Evolutionary conservation across 1,140 invertebrate species (phyloP).

Genomic region (Coptotermes formosanus): DNA sequence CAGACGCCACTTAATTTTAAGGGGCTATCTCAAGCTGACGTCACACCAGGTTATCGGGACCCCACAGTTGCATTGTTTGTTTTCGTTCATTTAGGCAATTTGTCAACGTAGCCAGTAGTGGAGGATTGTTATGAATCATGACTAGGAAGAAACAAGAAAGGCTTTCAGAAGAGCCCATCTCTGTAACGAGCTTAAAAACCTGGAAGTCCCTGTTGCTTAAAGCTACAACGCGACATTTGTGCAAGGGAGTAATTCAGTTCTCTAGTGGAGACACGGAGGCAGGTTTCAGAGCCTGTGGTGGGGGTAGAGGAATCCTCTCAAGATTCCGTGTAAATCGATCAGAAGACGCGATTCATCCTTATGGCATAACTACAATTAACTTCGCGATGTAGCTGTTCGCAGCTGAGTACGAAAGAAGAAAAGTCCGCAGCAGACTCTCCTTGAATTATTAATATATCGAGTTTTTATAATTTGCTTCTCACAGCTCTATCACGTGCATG

Average conservation of each 20-base stretch:
- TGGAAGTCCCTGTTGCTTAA: too few relatives aligned
- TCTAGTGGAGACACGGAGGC: neutral
- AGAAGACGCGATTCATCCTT: neutral
- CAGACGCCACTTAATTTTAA: too few relatives aligned
- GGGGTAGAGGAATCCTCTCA: neutral
- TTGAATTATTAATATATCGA: neutral
- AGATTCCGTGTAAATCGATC: neutral
- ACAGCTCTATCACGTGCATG: neutral
- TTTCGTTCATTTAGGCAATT: too few relatives aligned
- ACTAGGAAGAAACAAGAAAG: too few relatives aligned
- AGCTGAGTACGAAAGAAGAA: neutral
- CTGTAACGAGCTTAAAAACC: too few relatives aligned
- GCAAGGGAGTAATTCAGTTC: neutral
- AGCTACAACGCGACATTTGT: too few relatives aligned
- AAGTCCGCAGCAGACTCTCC: neutral
- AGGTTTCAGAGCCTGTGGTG: neutral
- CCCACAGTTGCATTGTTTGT: too few relatives aligned
- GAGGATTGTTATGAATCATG: too few relatives aligned
- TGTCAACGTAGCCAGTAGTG: too few relatives aligned
- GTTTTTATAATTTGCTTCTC: neutral
- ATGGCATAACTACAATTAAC: neutral
- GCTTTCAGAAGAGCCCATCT: too few relatives aligned
- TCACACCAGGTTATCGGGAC: too few relatives aligned
- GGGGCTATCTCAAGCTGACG: too few relatives aligned
- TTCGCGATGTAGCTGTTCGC: neutral